A percentile compares a stretch with the other conserved stretches of the same genome.
Evolutionary conservation across 2,888 invertebrate species (phyloP).

Genomic region (Heliconius charithonia): DNA sequence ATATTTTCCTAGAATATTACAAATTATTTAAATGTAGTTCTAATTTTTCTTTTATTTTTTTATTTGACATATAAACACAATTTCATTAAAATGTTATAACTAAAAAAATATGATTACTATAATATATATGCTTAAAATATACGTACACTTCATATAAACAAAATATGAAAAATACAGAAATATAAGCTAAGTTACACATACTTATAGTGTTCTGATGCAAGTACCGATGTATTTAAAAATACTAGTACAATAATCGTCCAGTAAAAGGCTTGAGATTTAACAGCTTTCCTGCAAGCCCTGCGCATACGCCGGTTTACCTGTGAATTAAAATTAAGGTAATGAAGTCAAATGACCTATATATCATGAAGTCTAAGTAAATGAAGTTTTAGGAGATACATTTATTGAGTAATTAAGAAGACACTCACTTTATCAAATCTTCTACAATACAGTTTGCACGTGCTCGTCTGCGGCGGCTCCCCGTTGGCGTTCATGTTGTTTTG

Average conservation of each 20-base stretch:
- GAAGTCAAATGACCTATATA: too few species aligned
- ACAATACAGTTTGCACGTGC: constrained; percentile 74
- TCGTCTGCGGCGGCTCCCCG: constrained; percentile 82
- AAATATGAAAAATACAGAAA: not conserved
- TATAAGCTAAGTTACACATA: constrained; percentile 45
- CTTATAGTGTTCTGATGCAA: constrained; percentile 97
- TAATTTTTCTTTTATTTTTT: too few species aligned
- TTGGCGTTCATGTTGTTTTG: constrained; percentile 67
- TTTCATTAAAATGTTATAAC: too few species aligned
- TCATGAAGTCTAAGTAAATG: too few species aligned
- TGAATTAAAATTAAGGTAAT: not conserved
- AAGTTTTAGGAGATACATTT: too few species aligned
- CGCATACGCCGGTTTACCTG: constrained; percentile 93
- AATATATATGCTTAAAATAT: too few species aligned
- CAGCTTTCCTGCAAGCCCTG: constrained; percentile 95
- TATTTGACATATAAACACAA: too few species aligned
- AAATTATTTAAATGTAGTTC: too few species aligned
- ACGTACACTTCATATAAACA: too few species aligned
- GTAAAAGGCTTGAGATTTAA: constrained; percentile 98
- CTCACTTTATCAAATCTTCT: constrained; percentile 76
- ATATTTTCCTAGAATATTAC: not conserved
- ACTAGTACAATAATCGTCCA: constrained; percentile 99
- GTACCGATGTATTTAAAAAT: constrained; percentile 97
- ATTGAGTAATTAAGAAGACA: not conserved
- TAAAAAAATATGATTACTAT: too few species aligned